Evolutionary conservation across 1,140 invertebrate species (phyloP), one percentile per base, ranked within the genome.

Genomic region (Oreohelix idahoensis): DNA sequence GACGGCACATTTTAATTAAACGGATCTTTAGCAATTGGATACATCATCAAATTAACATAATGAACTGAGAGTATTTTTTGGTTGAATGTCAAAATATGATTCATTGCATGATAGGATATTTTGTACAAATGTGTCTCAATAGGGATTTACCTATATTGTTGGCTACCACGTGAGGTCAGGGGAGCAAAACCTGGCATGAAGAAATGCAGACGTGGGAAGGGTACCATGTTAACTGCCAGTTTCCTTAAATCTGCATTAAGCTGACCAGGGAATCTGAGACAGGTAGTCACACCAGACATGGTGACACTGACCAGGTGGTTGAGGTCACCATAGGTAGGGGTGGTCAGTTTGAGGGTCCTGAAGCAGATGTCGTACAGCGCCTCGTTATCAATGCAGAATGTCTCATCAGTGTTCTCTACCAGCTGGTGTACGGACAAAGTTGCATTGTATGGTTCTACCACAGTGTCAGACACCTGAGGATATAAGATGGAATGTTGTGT

Each of bases 161-260:
- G 91, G 70, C 89, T 90, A 73, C 93, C 93, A 86, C 97, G 94
- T 66, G 97, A 96, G 26, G 97, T 98, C 0, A 99, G 63, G 20
- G 98, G 97, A 15, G 97, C 97, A 92, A 98, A 99, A 23, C 97
- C 97, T 51, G 97, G 97, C 95, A 98, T 98, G 93, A 98, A 99
- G 95, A 99, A 99, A 92, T 99, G 97, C 13, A 99, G 94, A 90
- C 98, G 95, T 35, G 98, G 98, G 90, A 94, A 99, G 97, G 74
- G 74, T 1, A 76, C 74, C 74, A 76, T 76, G 74, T 76, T 76
- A 15, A 76, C 74, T n/a, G 74, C 97, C 85, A 99, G 88, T 94
- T 98, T 99, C 77, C 98, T 94, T 38, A 98, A 93, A 94, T 99
- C 97, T n/a, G 74, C 74, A 49, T 76, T 76, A 15, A 76, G 29